Base-by-base conservation (phyloP, 2,888 invertebrate species). In the Drosophila leonis region DNA sequence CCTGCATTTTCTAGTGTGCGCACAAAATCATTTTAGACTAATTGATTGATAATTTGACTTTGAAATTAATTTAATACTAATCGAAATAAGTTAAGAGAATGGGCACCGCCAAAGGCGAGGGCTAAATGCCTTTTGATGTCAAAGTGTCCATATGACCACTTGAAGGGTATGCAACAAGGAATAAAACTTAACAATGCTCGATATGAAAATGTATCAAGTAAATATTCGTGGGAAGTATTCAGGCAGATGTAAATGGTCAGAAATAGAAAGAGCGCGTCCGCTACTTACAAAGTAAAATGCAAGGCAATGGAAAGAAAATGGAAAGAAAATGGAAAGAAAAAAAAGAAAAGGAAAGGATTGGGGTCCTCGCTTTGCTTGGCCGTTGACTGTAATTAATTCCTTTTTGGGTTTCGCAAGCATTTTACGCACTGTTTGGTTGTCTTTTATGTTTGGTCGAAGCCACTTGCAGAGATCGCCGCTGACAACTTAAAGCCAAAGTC, bases 301-400 rank as follows among this genome's bases (percentile, higher is more conserved):
- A 78, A 78, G 73, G 73, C 49, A 55, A 55, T 57, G 42, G 42
- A 7, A 18, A 10, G 9, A 35, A 31, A 35, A 24, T 9, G 15
- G 9, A 41, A 20, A 52, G 15, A 61, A 80, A 67, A 60, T 72
- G 62, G 65, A 46, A 42, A 10, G 15, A 49, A 31, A 12, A 0
- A 24, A 39, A 37, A 29, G 24, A 31, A 37, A 35, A 35, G 33
- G 54, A 76, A 76, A 60, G 77, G 77, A 49, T 80, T 72, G 35
- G 66, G 33, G 57, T 24, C 42, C 31, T 13, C 31, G 35, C 56
- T 59, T 48, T 52, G 65, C 65, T 61, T 51, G 63, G 24, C 77
- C 62, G 82, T 72, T 81, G 86, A 86, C 78, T 81, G 87, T 91
- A 90, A 90, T 90, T 90, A 88, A 90, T 90, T 89, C 90, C 81